Percentiles rank a stretch among this genome's conserved stretches.
Evolutionary conservation across 2,113 vertebrate species (phyloP).

Genomic region (Colius striatus): DNA sequence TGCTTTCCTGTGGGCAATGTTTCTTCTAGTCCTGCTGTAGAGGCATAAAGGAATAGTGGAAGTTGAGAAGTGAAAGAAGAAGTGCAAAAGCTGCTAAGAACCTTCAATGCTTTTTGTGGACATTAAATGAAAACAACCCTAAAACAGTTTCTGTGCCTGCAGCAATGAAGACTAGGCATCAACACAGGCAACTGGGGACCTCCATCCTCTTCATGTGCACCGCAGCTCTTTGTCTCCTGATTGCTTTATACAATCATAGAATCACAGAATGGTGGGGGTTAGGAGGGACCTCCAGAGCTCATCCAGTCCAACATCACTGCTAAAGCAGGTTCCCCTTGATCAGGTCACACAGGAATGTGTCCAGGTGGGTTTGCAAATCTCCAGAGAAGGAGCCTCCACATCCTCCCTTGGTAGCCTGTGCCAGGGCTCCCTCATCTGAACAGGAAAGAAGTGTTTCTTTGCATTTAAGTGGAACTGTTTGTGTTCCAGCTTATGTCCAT

Average conservation of each 20-base stretch:
- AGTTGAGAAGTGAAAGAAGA: not conserved
- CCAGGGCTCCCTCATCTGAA: no score
- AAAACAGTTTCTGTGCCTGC: not conserved
- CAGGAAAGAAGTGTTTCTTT: no score
- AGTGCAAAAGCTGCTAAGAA: not conserved
- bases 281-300: no score
- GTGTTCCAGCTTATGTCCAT: no score
- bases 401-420: no score
- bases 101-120: not conserved
- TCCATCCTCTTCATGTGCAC: not conserved
- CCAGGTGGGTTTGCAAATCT: no score
- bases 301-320: no score
- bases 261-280: no score
- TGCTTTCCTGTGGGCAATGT: not conserved
- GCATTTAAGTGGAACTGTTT: no score
- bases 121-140: not conserved
- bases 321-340: no score
- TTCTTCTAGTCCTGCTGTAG: not conserved
- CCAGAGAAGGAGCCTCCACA: no score
- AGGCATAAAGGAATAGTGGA: not conserved
- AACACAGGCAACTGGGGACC: rapidly evolving
- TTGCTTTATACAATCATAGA: rapidly evolving
- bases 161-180: not conserved
- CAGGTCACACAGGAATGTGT: no score
- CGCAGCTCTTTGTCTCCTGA: rapidly evolving